phyloP scores from a whole-genome alignment of 2,888 invertebrate genomes.

The Colletes collaris region DNA sequence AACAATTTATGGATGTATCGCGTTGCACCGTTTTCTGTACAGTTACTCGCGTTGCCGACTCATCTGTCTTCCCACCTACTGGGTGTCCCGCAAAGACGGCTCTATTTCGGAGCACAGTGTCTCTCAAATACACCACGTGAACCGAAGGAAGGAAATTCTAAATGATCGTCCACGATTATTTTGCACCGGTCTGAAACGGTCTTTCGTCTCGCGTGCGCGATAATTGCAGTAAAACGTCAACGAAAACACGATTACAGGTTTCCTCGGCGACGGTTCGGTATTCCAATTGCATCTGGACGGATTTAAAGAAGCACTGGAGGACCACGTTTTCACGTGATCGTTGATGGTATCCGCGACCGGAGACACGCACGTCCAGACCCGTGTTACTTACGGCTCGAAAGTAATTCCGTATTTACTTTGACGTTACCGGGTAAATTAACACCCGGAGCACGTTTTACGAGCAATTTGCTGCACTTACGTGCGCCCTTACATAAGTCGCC shows the following conservation, averaged over 20 bases:
- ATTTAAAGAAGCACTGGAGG: slow-evolving; percentile 29
- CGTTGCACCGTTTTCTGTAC: slow-evolving; percentile 39
- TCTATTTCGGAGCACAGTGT: not conserved
- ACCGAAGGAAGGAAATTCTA: no score
- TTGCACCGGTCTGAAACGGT: not conserved
- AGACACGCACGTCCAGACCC: slow-evolving; percentile 37
- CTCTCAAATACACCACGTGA: no score
- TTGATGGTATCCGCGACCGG: slow-evolving; percentile 5
- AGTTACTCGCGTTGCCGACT: slow-evolving; percentile 19
- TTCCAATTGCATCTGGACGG: slow-evolving; percentile 30
- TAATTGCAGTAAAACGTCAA: slow-evolving; percentile 12
- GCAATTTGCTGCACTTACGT: slow-evolving; percentile 77
- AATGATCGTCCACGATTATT: not conserved
- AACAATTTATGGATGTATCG: slow-evolving; percentile 39
- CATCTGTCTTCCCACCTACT: slow-evolving; percentile 11
- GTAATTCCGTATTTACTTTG: slow-evolving; percentile 70
- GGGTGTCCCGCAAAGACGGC: slow-evolving; percentile 17
- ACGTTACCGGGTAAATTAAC: slow-evolving; percentile 70
- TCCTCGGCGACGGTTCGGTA: slow-evolving; percentile 17
- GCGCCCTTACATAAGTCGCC: slow-evolving; percentile 61
- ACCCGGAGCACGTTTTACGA: slow-evolving; percentile 73
- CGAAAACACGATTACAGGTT: slow-evolving; percentile 16
- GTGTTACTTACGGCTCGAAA: slow-evolving; percentile 54
- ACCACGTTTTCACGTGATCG: slow-evolving; percentile 15
- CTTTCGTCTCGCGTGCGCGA: slow-evolving; percentile 23